A percentile compares a stretch with the other conserved stretches of the same genome.
Conservation (phyloP, 2,797 vertebrate genomes). For the Lophius americanus region DNA sequence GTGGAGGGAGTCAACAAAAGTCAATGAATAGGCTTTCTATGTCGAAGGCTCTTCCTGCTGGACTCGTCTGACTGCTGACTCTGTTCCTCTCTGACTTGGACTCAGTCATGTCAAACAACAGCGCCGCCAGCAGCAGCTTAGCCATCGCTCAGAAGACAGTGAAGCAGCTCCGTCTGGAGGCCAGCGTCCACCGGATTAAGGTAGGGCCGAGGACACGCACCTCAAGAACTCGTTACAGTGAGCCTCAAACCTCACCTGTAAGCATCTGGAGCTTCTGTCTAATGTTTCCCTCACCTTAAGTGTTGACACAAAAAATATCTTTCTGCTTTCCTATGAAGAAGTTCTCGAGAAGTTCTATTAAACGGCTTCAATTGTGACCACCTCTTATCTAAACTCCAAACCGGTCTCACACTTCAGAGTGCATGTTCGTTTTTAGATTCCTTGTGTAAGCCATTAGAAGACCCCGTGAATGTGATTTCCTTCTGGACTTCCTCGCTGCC, state of each 20-base stretch:
- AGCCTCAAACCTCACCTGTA: neutral
- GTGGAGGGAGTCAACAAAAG: constrained; percentile 4
- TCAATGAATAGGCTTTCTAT: constrained; percentile 39
- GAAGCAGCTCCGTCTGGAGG: constrained; percentile 79
- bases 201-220: constrained; percentile 34
- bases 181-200: constrained; percentile 77
- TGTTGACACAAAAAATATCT: no score
- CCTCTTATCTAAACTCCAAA: neutral
- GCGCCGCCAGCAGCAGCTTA: constrained; percentile 68
- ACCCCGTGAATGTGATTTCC: constrained; percentile 21
- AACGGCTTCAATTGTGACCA: no score
- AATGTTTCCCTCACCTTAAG: no score
- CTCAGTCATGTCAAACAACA: constrained; percentile 77
- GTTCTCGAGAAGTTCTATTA: no score
- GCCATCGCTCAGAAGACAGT: constrained; percentile 77
- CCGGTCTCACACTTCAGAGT: neutral
- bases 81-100: neutral
- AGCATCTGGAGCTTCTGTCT: neutral
- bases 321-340: no score
- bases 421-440: neutral
- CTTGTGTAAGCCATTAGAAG: neutral
- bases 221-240: no score
- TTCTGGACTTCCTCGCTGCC: constrained; percentile 4
- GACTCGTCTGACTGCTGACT: no score
- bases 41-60: constrained; percentile 30